These are phyloP conservation scores for Leptocoma aspasia DNA, from an alignment of 2,113 vertebrate genomes.

Conservation along the genomic window DNA sequence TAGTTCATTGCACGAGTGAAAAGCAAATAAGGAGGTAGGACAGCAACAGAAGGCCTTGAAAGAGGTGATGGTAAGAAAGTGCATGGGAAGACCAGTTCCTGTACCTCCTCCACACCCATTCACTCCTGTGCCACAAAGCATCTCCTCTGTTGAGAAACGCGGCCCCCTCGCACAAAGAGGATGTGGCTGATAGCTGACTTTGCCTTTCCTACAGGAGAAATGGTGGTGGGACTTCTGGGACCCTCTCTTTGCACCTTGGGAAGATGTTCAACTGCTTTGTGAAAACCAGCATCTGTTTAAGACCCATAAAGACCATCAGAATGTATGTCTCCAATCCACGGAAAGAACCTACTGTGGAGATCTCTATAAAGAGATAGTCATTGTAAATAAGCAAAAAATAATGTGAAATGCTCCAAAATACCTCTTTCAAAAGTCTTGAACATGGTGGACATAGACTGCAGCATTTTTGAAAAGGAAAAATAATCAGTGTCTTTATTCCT, in stretches of 20 bases:
- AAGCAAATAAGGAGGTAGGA: not conserved
- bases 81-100: not conserved
- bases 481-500: not conserved
- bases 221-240: not conserved
- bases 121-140: not conserved
- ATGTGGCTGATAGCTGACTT: not conserved
- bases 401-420: not conserved
- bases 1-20: not conserved
- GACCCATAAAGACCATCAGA: not conserved
- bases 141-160: not conserved
- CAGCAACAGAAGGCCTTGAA: not conserved
- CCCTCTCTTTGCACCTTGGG: not conserved
- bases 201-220: not conserved
- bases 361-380: not conserved
- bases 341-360: rapidly evolving
- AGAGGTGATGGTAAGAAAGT: not conserved
- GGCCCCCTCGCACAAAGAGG: not conserved
- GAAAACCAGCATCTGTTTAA: not conserved
- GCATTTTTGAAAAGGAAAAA: not conserved
- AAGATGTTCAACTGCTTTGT: not conserved
- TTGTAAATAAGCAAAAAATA: not conserved
- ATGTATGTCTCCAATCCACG: not conserved
- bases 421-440: not conserved
- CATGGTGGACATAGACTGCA: not conserved
- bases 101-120: not conserved